phyloP scores from a whole-genome alignment of 2,797 vertebrate species.

The Harpagifer antarcticus region DNA sequence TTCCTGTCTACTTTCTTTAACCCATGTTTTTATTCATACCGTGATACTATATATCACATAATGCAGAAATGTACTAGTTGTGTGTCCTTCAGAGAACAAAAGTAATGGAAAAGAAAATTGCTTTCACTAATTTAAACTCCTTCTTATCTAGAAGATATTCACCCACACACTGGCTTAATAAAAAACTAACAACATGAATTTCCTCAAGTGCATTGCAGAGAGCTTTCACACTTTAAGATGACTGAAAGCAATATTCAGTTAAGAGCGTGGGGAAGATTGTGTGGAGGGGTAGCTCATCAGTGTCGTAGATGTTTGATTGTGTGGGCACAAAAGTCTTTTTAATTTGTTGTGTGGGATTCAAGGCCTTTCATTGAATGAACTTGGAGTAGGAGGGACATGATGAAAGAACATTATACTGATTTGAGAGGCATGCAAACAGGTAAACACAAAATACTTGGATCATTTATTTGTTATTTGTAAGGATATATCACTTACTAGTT shows the following conservation, averaged over 20 bases:
- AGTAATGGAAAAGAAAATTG: slow-evolving; percentile 39
- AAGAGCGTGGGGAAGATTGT: slow-evolving; percentile 17
- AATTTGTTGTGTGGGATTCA: slow-evolving; percentile 44
- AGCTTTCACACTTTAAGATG: slow-evolving; percentile 27
- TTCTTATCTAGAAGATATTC: slow-evolving; percentile 31
- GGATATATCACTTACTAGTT: background rate
- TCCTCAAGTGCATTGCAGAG: slow-evolving; percentile 26
- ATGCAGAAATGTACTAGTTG: background rate
- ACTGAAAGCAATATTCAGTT: slow-evolving; percentile 32
- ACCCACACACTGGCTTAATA: slow-evolving; percentile 36
- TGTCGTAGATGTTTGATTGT: slow-evolving; percentile 47
- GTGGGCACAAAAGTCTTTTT: slow-evolving; percentile 49
- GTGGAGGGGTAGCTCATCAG: slow-evolving; percentile 18
- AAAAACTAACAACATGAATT: slow-evolving; percentile 31
- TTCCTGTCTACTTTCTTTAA: slow-evolving; percentile 14
- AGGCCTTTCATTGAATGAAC: slow-evolving; percentile 36
- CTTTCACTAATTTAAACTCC: slow-evolving; percentile 41
- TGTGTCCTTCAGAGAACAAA: slow-evolving; percentile 5
- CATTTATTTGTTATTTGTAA: background rate
- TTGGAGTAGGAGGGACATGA: slow-evolving; percentile 26
- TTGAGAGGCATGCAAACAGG: slow-evolving; percentile 8
- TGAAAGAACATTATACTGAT: slow-evolving; percentile 28
- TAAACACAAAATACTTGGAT: slow-evolving; percentile 6
- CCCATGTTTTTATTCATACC: slow-evolving; percentile 4
- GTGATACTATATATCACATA: slow-evolving; percentile 5